Evolutionary conservation across 2,113 vertebrate genomes (phyloP), one percentile per base, ranked within the genome.

Genomic region (Halcyon senegalensis): DNA sequence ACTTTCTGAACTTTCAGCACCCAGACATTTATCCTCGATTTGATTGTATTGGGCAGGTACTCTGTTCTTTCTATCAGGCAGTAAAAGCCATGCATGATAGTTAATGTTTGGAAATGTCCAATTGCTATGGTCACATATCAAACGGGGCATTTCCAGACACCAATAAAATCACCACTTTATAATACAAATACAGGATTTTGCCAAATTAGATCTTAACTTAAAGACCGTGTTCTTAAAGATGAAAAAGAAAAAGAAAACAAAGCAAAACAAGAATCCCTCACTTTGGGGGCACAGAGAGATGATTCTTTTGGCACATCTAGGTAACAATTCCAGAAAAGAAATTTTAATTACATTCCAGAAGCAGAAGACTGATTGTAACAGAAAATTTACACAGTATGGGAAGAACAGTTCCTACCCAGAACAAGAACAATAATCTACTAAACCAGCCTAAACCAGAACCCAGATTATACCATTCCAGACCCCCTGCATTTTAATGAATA

Each of bases 331-430:
- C 11, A 83, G 87, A 95, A 94, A 74, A 95, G 53, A 97, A 94
- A 69, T 80, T 62, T 83, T 48, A 53, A 64, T 43, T 66, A 66
- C 35, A 66, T 96, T 97, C 94, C 94, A 96, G 74, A 97, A 97
- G 68, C 67, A 86, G 87, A 90, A 93, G 69, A 68, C 53, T n/a
- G 39, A 83, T 13, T 72, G 43, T 30, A 77, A 68, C 21, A 90
- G 53, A 70, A 83, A 62, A 64, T 44, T 46, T 60, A 63, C 63
- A 58, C 2, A 0, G 44, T 25, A 51, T 13, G 28, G 62, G 28
- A 84, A 69, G 50, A 70, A 84, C 39, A 75, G 31, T 70, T 87
- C 48, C 55, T 83, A 70, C 84, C 23, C 69, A 91, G 58, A 76
- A 60, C 31, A 80, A 6, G 17, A 75, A 56, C 27, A 90, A 75